Conservation (phyloP, 1,140 invertebrate genomes). For the Luehdorfia chinensis region DNA sequence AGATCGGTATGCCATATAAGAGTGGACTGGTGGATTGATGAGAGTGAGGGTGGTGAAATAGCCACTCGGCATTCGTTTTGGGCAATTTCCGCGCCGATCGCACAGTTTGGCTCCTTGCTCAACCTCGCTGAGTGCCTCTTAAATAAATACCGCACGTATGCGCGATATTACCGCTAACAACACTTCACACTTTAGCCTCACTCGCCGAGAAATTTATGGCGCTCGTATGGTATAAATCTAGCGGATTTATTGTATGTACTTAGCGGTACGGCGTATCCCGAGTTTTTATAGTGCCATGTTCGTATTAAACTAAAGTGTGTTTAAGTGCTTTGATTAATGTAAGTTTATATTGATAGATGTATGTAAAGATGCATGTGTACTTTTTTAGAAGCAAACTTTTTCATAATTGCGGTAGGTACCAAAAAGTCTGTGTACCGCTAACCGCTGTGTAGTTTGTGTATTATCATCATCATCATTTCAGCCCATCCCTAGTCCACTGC, state of each 20-base stretch:
- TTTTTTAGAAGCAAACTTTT: no score
- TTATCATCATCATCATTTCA: no score
- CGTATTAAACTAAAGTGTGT: conserved; percentile 10
- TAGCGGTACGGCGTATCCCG: conserved; percentile 9
- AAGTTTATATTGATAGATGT: no score
- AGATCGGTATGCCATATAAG: no score
- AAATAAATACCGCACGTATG: conserved; percentile 73
- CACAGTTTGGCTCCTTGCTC: no score
- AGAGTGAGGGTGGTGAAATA: conserved; percentile 10
- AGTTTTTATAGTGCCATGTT: not conserved
- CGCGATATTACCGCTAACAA: conserved; percentile 63
- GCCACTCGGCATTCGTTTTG: conserved; percentile 54
- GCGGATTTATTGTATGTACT: conserved; percentile 43
- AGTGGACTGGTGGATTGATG: conserved; percentile 26
- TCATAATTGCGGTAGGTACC: no score
- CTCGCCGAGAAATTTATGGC: conserved; percentile 48
- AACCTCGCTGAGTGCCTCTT: conserved; percentile 47
- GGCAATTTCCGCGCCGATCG: conserved; percentile 53
- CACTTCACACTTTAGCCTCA: conserved; percentile 60
- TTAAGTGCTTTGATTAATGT: no score
- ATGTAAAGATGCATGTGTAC: no score
- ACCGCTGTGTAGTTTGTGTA: no score
- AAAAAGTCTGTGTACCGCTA: no score
- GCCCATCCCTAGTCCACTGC: no score
- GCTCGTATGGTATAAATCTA: conserved; percentile 42